Evolutionary conservation across 2,797 vertebrate genomes (phyloP).

Genomic region (Channa striata): DNA sequence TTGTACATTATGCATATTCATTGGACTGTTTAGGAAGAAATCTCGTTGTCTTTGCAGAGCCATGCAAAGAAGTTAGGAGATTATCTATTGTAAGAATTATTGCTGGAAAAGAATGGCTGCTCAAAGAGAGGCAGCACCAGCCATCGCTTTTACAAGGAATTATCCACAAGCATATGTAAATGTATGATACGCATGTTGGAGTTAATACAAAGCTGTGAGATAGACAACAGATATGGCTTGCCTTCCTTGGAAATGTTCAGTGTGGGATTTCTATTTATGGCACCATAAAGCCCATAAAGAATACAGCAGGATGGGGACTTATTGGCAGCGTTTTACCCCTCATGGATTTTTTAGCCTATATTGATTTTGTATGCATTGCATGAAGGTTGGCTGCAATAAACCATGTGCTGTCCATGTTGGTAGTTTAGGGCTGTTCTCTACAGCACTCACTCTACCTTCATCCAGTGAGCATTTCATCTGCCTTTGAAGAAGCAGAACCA

Average conservation of each 20-base stretch:
- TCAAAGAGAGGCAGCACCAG: background rate
- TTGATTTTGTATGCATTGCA: constrained; percentile 68
- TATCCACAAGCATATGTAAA: constrained; percentile 13
- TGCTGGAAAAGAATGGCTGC: background rate
- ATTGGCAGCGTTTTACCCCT: constrained; percentile 64
- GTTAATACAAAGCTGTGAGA: constrained; percentile 11
- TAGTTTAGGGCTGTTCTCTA: constrained; percentile 33
- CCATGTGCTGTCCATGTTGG: constrained; percentile 18
- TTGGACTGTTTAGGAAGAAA: constrained; percentile 36
- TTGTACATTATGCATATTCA: constrained; percentile 55
- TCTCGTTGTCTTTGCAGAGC: constrained; percentile 27
- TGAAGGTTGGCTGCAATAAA: constrained; percentile 39
- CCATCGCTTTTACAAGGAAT: background rate
- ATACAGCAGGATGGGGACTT: constrained; percentile 48
- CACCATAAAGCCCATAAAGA: constrained; percentile 39
- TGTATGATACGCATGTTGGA: background rate
- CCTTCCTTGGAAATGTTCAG: background rate
- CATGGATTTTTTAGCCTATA: constrained; percentile 63
- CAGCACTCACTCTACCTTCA: constrained; percentile 31
- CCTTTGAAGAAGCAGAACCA: constrained; percentile 67
- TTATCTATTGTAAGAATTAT: constrained; percentile 4
- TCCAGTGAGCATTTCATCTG: constrained; percentile 60
- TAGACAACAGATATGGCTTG: background rate
- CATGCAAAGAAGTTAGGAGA: constrained; percentile 4
- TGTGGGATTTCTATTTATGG: constrained; percentile 41